Evolutionary conservation across 2,888 invertebrate genomes (phyloP).

Genomic region (Spilarctia lutea): DNA sequence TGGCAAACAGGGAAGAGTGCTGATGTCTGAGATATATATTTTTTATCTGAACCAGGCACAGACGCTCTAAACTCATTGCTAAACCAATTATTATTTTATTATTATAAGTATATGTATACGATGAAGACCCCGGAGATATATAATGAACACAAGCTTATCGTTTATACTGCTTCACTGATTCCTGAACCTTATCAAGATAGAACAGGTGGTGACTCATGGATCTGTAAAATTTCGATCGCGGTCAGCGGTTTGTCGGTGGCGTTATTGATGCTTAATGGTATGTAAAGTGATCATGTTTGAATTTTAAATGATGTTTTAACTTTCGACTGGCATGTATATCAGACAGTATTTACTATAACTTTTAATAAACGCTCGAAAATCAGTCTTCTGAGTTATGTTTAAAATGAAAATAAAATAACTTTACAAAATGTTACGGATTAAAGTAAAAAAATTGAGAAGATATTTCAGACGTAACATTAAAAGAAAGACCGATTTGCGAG

Average conservation of each 20-base stretch:
- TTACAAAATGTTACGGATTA: background rate
- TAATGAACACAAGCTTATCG: conserved; percentile 6
- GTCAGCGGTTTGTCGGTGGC: background rate
- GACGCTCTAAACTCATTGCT: no score
- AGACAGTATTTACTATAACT: background rate
- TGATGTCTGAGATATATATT: no score
- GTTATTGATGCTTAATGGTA: background rate
- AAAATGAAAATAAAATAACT: background rate
- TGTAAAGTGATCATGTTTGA: background rate
- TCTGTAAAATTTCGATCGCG: conserved; percentile 5
- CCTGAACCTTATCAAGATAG: conserved; percentile 4
- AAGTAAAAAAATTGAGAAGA: background rate
- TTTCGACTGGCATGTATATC: background rate
- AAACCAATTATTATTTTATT: background rate
- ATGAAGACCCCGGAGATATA: background rate
- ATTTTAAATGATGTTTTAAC: background rate
- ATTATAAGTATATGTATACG: background rate
- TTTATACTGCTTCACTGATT: conserved; percentile 11
- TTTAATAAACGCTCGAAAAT: no score
- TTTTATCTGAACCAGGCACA: no score
- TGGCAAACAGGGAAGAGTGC: no score
- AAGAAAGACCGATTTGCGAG: background rate
- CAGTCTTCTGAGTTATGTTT: no score
- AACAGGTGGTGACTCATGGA: background rate
- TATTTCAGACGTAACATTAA: background rate